These are phyloP conservation scores for Drosophila murphyi DNA, from an alignment of 1,140 invertebrate genomes.

Conservation along the genomic window DNA sequence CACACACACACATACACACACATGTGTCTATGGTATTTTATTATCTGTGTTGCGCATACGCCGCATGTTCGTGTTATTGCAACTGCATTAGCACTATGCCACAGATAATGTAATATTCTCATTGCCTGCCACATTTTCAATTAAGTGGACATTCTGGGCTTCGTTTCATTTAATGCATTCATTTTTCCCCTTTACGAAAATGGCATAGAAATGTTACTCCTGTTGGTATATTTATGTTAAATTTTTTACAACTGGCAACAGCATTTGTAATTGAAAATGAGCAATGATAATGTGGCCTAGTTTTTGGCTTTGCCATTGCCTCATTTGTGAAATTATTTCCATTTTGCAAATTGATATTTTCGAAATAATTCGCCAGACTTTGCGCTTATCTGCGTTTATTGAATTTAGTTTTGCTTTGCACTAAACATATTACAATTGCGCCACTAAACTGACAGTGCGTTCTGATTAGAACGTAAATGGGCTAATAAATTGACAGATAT, in stretches of 20 bases:
- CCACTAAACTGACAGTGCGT: conserved; percentile 16
- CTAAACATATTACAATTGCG: conserved; percentile 7
- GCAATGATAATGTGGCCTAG: conserved; percentile 19
- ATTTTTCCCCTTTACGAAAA: conserved; percentile 40
- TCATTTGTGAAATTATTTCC: conserved; percentile 28
- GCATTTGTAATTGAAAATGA: conserved; percentile 35
- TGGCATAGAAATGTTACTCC: conserved; percentile 3
- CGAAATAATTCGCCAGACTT: conserved; percentile 31
- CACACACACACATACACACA: conserved; percentile 7
- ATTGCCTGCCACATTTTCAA: conserved; percentile 50
- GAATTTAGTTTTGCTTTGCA: conserved; percentile 41
- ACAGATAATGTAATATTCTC: conserved; percentile 48
- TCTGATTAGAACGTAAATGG: conserved; percentile 19
- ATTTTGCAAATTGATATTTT: conserved; percentile 62
- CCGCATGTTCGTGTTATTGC: conserved; percentile 20
- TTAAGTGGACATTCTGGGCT: conserved; percentile 42
- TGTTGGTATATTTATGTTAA: conserved; percentile 18
- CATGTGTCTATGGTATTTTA: conserved; percentile 29
- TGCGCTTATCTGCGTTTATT: conserved; percentile 52
- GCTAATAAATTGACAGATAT: conserved; percentile 36
- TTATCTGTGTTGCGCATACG: conserved; percentile 46
- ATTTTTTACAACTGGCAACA: not conserved
- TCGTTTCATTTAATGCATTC: conserved; percentile 31
- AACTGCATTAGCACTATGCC: conserved; percentile 61
- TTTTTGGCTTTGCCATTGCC: not conserved